phyloP scores from a whole-genome alignment of 1,140 invertebrate species.

The Plodia interpunctella region DNA sequence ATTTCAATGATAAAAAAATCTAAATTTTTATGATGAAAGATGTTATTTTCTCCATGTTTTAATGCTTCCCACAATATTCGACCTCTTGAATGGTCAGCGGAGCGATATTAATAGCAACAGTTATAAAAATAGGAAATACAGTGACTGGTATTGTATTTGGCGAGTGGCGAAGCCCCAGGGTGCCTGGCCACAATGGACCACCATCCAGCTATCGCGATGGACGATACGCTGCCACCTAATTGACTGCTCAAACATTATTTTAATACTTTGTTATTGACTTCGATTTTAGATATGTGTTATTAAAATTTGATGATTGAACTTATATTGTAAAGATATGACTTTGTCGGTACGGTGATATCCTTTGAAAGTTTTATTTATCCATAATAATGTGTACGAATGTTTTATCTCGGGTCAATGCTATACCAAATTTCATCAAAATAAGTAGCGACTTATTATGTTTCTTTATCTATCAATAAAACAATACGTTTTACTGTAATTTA shows the following conservation, averaged over 20 bases:
- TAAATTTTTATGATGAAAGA: no score
- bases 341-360: slow-evolving; percentile 7
- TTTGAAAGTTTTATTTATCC: not conserved
- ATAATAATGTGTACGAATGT: no score
- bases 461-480: no score
- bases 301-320: slow-evolving; percentile 21
- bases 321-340: slow-evolving; percentile 14
- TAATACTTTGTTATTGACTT: slow-evolving; percentile 72
- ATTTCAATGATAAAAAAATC: no score
- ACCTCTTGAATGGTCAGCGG: slow-evolving; percentile 50
- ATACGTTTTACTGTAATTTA: no score
- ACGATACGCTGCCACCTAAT: slow-evolving; percentile 72
- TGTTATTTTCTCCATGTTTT: slow-evolving; percentile 13
- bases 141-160: slow-evolving; percentile 43
- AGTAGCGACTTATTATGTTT: no score
- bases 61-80: slow-evolving; percentile 61
- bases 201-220: slow-evolving; percentile 71
- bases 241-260: slow-evolving; percentile 73
- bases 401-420: no score
- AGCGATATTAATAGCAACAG: slow-evolving; percentile 57
- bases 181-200: slow-evolving; percentile 64
- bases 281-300: slow-evolving; percentile 35
- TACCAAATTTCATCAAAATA: no score
- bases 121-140: slow-evolving; percentile 67
- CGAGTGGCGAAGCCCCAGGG: slow-evolving; percentile 51